phyloP scores from a whole-genome alignment of 1,140 invertebrate species.

The Oryzaephilus surinamensis region DNA sequence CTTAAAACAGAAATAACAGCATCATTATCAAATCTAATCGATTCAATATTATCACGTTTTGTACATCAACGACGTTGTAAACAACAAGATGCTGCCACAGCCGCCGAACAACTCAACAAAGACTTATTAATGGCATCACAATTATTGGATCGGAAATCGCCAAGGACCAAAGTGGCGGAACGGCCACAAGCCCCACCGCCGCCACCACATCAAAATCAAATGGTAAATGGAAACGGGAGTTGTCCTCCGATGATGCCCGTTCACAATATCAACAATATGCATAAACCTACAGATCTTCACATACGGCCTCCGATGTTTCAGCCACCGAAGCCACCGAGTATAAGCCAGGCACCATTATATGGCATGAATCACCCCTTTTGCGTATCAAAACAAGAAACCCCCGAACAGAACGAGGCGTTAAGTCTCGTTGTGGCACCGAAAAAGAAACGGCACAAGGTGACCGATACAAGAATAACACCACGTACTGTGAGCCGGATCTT shows the following conservation, averaged over 20 bases:
- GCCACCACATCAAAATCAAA: constrained; percentile 30
- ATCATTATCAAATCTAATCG: constrained; percentile 74
- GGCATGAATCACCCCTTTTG: constrained; percentile 59
- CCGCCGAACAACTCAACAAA: constrained; percentile 71
- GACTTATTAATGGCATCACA: constrained; percentile 65
- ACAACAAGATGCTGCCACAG: constrained; percentile 61
- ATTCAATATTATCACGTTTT: constrained; percentile 75
- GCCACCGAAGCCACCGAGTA: constrained; percentile 64
- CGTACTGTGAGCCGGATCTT: constrained; percentile 77
- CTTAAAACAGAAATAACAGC: constrained; percentile 83
- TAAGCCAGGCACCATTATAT: constrained; percentile 53
- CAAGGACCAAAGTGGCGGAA: constrained; percentile 66
- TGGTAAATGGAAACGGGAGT: constrained; percentile 31
- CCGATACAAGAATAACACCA: constrained; percentile 89
- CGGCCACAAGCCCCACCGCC: constrained; percentile 44
- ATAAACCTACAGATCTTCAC: constrained; percentile 57
- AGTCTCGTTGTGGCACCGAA: constrained; percentile 88
- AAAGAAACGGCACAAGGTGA: constrained; percentile 94
- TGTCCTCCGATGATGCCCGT: constrained; percentile 28
- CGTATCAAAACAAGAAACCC: constrained; percentile 52
- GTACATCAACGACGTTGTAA: constrained; percentile 71
- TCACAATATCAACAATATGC: constrained; percentile 40
- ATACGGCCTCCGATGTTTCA: constrained; percentile 58
- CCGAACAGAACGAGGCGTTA: constrained; percentile 88
- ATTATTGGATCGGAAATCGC: constrained; percentile 71